Conservation (phyloP, 2,113 vertebrate species). For the Bostrychus sinensis region DNA sequence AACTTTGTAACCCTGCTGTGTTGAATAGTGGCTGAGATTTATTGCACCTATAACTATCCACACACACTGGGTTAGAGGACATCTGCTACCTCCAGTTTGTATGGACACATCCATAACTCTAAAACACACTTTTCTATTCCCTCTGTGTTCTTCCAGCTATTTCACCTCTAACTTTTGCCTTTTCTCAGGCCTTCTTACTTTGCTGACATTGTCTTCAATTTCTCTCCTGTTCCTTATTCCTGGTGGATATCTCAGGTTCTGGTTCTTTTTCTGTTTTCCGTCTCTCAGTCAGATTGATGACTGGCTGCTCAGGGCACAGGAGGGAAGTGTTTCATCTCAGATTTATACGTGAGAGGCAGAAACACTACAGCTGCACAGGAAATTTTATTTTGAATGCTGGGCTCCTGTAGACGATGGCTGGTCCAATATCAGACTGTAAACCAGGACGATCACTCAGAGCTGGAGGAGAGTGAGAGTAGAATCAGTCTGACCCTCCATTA, state of each 20-base stretch:
- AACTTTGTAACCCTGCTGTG: too few species aligned
- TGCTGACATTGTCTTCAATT: slow-evolving; percentile 13
- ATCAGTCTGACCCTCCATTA: not conserved
- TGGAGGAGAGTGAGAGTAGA: not conserved
- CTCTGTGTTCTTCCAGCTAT: too few species aligned
- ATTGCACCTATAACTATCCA: too few species aligned
- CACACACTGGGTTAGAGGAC: too few species aligned
- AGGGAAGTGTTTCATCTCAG: slow-evolving; percentile 60
- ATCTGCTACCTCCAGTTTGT: too few species aligned
- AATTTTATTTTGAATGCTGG: not conserved
- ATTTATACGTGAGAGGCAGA: slow-evolving; percentile 47
- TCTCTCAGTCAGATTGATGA: slow-evolving; percentile 27
- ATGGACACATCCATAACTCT: too few species aligned
- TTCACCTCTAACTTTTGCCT: too few species aligned
- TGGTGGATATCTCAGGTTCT: slow-evolving; percentile 40
- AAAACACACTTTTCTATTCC: too few species aligned
- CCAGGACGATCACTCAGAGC: not conserved
- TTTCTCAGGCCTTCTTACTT: slow-evolving; percentile 19
- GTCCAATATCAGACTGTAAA: not conserved
- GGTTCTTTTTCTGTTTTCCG: slow-evolving; percentile 15
- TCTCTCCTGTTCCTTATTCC: slow-evolving; percentile 15
- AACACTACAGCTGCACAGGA: not conserved
- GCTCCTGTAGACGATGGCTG: not conserved
- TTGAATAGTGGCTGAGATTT: too few species aligned
- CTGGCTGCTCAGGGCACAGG: slow-evolving; percentile 47